A percentile compares a stretch with the other conserved stretches of the same genome.
Conservation (phyloP, 2,113 vertebrate species). For the Aleadryas rufinucha region DNA sequence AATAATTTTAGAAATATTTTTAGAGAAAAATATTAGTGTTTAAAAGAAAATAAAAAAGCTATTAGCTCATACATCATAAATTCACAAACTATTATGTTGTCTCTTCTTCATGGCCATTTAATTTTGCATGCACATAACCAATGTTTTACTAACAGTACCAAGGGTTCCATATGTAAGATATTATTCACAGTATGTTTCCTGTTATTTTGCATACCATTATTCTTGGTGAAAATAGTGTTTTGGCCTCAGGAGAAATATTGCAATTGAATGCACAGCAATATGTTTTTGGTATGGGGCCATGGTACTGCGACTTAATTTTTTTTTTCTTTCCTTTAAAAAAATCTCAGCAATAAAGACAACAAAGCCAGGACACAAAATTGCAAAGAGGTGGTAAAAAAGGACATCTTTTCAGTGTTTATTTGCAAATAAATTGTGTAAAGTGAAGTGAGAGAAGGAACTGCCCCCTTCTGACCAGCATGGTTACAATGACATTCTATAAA, state of each 20-base stretch:
- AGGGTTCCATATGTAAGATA: conserved; percentile 69
- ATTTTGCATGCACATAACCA: conserved; percentile 65
- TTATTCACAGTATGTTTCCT: conserved; percentile 77
- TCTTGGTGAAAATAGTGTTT: conserved; percentile 76
- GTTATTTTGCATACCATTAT: conserved; percentile 74
- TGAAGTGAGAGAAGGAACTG: neutral
- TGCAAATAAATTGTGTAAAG: conserved; percentile 15
- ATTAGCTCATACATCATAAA: conserved; percentile 45
- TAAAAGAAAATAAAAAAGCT: conserved; percentile 33
- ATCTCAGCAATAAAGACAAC: conserved; percentile 22
- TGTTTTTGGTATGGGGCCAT: conserved; percentile 54
- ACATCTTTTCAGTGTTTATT: conserved; percentile 30
- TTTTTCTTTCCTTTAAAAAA: neutral
- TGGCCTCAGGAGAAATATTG: conserved; percentile 72
- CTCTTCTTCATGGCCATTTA: conserved; percentile 59
- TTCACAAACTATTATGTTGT: conserved; percentile 50
- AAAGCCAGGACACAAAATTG: neutral
- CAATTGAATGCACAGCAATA: conserved; percentile 63
- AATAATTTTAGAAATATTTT: conserved; percentile 22
- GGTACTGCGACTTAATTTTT: neutral
- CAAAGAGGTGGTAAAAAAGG: neutral
- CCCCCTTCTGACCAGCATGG: neutral
- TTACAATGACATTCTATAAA: neutral
- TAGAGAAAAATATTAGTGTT: neutral
- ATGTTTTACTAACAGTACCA: conserved; percentile 65